Base-by-base conservation (phyloP, 2,888 invertebrate species). In the Torymus texanus region DNA sequence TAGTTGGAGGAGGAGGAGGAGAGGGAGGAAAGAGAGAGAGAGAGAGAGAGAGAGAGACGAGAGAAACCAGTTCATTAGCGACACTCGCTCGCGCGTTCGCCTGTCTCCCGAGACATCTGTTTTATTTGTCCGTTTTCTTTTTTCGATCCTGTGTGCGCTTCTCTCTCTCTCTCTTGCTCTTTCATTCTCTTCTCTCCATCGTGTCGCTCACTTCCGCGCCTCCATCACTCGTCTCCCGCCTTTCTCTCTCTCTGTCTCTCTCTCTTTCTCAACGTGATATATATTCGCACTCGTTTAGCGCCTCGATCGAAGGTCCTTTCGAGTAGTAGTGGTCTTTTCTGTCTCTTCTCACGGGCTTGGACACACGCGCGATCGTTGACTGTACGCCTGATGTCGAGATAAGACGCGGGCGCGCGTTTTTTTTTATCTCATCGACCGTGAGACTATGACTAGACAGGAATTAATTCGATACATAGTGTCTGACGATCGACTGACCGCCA, bases 41-140 rank as follows among this genome's bases (percentile, higher is more conserved):
- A 72, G 83, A 79, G 80, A 84, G 62, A 65, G 74, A 79, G 86
- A 41, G 83, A 82, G 85, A 86, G 87, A 88, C 82, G 84, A 83
- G 83, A 85, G 85, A 87, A 87, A 89, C 89, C 88, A 88, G 89
- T 89, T 89, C 89, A 89, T 89, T 89, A 89, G 89, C 88, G 88
- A 88, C 87, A 88, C 87, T 87, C 86, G 83, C 86, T 84, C 83
- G 41, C 41, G 41, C 41, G 41, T 8, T 41, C 41, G 41, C 81
- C 84, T 84, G 84, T 85, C 86, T 84, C 85, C 21, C 83, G 83
- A 86, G 87, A 87, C 87, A 87, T 88, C 88, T 88, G 87, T 88
- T 88, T 88, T 87, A 87, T 88, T 87, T 87, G 75, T 82, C 85
- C 85, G 83, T 85, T 83, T 83, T 79, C 68, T 78, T 79, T 80